Evolutionary conservation across 2,113 vertebrate genomes (phyloP).

Genomic region (Myotis yumanensis): DNA sequence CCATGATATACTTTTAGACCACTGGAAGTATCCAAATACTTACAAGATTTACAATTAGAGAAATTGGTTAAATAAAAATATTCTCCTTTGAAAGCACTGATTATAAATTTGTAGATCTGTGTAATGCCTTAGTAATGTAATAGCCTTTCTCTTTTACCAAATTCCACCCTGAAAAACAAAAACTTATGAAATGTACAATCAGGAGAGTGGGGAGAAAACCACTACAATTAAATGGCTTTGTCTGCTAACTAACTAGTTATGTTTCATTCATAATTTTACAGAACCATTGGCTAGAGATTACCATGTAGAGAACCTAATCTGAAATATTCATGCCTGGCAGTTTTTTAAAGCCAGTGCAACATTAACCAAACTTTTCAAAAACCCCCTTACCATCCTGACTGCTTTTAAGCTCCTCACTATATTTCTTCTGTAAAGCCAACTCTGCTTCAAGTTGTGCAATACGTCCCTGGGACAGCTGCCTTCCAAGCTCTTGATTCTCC

Average conservation of each 20-base stretch:
- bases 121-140: neutral
- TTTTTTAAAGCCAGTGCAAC: conserved; percentile 71
- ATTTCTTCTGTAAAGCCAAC: conserved; percentile 99
- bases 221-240: neutral
- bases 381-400: conserved; percentile 97
- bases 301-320: conserved; percentile 41
- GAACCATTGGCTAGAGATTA: neutral
- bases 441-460: conserved; percentile 99
- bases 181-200: neutral
- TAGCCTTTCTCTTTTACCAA: neutral
- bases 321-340: conserved; percentile 35
- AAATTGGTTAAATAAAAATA: neutral
- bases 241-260: neutral
- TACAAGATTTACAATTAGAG: conserved; percentile 1
- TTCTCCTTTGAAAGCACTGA: neutral
- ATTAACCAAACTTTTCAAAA: conserved; percentile 74
- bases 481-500: conserved; percentile 99
- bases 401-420: conserved; percentile 99
- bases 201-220: neutral
- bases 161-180: neutral
- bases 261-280: neutral
- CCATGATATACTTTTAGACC: neutral
- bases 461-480: conserved; percentile 99
- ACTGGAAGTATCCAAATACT: neutral
- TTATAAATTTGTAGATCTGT: neutral